Base-by-base conservation (phyloP, 2,797 vertebrate genomes). In the Liparis tanakae region DNA sequence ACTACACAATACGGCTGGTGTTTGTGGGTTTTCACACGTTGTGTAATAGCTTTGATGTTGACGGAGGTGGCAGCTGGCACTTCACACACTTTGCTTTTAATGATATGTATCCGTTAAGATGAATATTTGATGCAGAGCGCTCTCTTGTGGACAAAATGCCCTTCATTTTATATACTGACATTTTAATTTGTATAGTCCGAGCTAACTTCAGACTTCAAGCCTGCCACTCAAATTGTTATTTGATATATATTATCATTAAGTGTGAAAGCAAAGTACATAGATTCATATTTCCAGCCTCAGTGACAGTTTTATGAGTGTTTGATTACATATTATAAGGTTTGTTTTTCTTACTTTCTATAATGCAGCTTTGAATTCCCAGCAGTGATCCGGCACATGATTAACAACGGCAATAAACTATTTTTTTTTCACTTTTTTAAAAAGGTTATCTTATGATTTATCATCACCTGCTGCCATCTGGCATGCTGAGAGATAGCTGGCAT, bases 281-380 rank as follows among this genome's bases (percentile, higher is more conserved):
- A 94, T 96, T 91, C 92, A 96, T 96, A 94, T 95, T 96, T 96
- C 94, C 91, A 92, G 91, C 79, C 81, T 79, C 72, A 79, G 48
- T 61, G 95, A 96, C 95, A 96, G 94, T 89, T 98, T 97, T 96
- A 97, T 94, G 94, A 91, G 86, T 94, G 91, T 95, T 95, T 97
- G 96, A 97, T 97, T 94, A 96, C 97, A 94, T 94, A 95, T 96
- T 95, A 95, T 93, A 92, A 94, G 94, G 95, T 95, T 95, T 96
- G 94, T 92, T 97, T 97, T 96, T 92, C 86, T 94, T 91, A 96
- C 96, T 96, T 96, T 95, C 95, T 95, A 97, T 97, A 97, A 97
- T 96, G 95, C 95, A 95, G 93, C 93, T 96, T 96, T 94, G 96
- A 95, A 95, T 94, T 93, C 92, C 92, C 74, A 62, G 15, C 85